These are phyloP conservation scores for Neelides sp. DNA, from an alignment of 1,140 invertebrate genomes.

Conservation along the genomic window DNA sequence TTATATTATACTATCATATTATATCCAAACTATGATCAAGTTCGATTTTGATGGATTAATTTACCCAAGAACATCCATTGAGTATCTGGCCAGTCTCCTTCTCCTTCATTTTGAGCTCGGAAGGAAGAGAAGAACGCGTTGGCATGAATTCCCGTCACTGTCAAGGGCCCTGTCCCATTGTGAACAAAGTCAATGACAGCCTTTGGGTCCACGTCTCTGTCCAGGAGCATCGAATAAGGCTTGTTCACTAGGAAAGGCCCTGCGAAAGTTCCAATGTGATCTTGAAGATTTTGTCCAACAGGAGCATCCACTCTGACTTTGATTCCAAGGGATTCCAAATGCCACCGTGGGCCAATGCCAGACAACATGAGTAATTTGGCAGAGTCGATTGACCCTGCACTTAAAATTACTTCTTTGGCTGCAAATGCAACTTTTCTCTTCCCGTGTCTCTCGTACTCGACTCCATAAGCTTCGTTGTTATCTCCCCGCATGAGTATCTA, in stretches of 20 bases:
- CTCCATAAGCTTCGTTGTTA: slow-evolving; percentile 31
- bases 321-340: slow-evolving; percentile 24
- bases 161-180: slow-evolving; percentile 26
- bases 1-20: too few species aligned
- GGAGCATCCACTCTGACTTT: slow-evolving; percentile 22
- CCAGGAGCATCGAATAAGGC: slow-evolving; percentile 23
- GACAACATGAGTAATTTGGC: slow-evolving; percentile 26
- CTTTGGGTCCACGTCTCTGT: slow-evolving; percentile 17
- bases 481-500: slow-evolving; percentile 26
- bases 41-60: too few species aligned
- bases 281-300: slow-evolving; percentile 30
- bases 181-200: slow-evolving; percentile 18
- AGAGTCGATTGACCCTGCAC: slow-evolving; percentile 26
- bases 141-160: slow-evolving; percentile 24
- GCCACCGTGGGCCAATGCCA: slow-evolving; percentile 25
- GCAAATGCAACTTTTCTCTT: slow-evolving; percentile 20
- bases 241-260: slow-evolving; percentile 26
- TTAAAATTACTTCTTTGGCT: slow-evolving; percentile 30
- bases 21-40: too few species aligned
- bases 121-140: slow-evolving; percentile 29
- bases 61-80: slow-evolving; percentile 31
- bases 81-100: slow-evolving; percentile 28
- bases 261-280: slow-evolving; percentile 31
- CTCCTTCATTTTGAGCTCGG: slow-evolving; percentile 18
- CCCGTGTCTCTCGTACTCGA: slow-evolving; percentile 28